Evolutionary conservation across 2,113 vertebrate species (phyloP), one percentile per base, ranked within the genome.

Genomic region (Lanius ludovicianus): DNA sequence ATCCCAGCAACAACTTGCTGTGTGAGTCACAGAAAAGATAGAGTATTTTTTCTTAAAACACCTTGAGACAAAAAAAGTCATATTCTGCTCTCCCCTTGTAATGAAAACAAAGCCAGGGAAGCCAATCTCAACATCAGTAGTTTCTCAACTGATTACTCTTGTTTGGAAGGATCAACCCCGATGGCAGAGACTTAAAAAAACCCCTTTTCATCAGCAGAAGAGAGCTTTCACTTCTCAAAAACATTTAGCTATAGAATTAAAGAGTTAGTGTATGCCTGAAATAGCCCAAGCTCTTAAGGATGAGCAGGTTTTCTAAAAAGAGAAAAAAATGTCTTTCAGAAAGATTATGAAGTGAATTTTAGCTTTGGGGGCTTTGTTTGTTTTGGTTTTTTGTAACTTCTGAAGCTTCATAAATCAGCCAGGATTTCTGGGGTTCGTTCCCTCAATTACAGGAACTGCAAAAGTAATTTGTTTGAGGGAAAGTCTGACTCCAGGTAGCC

Each of bases 1-100:
- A 97, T 87, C 84, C 86, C 91, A 95, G 96, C 64, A 96, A 92
- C 70, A 76, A 87, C 55, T 52, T 20, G 84, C 87, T 46, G 82
- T 80, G 63, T 89, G 90, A 95, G 47, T 88, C 52, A 84, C 35
- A 57, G 37, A 62, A 80, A 92, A 86, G 42, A 77, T 5, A 75
- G 27, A 37, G 37, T 35, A 20, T 62, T 76, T 81, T 77, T 82
- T 77, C 37, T 74, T 5, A 60, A 77, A 90, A 63, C 42, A 92
- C 41, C 44, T 65, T 44, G n/a, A 18, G 55, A 28, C 59, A 82
- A 94, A 95, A 85, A 15, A 79, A 76, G 56, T 74, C 6, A 20
- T 56, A 52, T 71, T 92, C 59, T 88, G 28, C 27, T 90, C 22
- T 87, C n/a, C n/a, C n/a, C 39, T 1, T 76, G 25, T 56, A 89